Percentiles rank a stretch among this genome's conserved stretches.
These are phyloP conservation scores for Crotalus horridus DNA, from an alignment of 2,113 vertebrate species.

Conservation along the genomic window DNA sequence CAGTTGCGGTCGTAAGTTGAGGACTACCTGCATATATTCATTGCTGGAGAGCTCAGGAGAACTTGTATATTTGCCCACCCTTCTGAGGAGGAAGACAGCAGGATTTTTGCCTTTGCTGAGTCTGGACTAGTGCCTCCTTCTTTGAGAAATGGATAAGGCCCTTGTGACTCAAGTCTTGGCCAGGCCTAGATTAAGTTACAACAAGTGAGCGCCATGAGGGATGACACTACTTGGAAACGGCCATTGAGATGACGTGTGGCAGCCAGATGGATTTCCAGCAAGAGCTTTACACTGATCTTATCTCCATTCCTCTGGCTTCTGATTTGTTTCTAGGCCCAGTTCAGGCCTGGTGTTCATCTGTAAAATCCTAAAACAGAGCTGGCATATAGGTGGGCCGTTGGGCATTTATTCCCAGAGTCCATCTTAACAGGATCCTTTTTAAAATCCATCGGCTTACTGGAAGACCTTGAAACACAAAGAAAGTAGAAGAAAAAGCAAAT, in stretches of 20 bases:
- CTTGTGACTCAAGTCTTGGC: neutral
- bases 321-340: neutral
- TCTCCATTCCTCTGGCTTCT: neutral
- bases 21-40: neutral
- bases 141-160: neutral
- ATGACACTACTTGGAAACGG: neutral
- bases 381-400: neutral
- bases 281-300: neutral
- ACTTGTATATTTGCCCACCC: neutral
- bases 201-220: neutral
- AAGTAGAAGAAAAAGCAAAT: neutral
- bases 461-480: neutral
- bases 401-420: neutral
- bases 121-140: neutral
- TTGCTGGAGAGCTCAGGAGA: neutral
- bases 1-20: neutral
- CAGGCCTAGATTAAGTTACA: neutral
- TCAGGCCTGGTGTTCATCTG: neutral
- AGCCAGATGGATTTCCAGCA: neutral
- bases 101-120: neutral
- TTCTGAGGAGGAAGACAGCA: neutral
- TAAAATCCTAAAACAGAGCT: neutral
- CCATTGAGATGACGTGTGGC: neutral
- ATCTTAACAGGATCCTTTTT: neutral
- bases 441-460: neutral